phyloP scores from a whole-genome alignment of 2,888 invertebrate species.

The Sinopyrophorus schimmeli region DNA sequence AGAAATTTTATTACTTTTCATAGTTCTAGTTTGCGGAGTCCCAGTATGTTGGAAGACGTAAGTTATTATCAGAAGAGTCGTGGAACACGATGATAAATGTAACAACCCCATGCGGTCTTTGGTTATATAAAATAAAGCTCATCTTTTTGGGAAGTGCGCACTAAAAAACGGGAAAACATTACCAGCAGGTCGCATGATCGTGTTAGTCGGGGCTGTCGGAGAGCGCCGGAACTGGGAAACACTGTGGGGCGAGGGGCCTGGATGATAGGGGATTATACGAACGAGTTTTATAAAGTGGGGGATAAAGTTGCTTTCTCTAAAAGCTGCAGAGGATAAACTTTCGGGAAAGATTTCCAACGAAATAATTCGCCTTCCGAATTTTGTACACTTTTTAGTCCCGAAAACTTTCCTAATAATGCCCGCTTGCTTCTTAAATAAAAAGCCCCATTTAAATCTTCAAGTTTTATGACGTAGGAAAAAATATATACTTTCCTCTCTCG shows the following conservation, averaged over 20 bases:
- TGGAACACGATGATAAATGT: constrained; percentile 49
- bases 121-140: constrained; percentile 46
- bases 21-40: constrained; percentile 12
- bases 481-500: too few relatives aligned
- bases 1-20: constrained; percentile 14
- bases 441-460: too few relatives aligned
- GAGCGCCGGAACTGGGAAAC: constrained; percentile 49
- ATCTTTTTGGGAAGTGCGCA: constrained; percentile 48
- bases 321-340: constrained; percentile 19
- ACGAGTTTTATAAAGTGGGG: constrained; percentile 36
- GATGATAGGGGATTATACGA: constrained; percentile 34
- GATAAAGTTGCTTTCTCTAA: constrained; percentile 27
- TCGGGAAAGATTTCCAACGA: constrained; percentile 13
- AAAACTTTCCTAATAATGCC: constrained; percentile 22
- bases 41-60: constrained; percentile 43
- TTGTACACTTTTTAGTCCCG: constrained; percentile 9
- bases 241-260: constrained; percentile 37
- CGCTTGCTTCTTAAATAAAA: constrained; percentile 13
- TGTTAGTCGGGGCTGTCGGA: constrained; percentile 53
- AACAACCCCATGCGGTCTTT: constrained; percentile 51
- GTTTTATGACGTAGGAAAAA: too few relatives aligned
- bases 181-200: constrained; percentile 57
- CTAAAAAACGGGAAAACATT: constrained; percentile 56
- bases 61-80: constrained; percentile 43
- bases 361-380: constrained; percentile 14